Percentiles rank a stretch among this genome's conserved stretches.
These are phyloP conservation scores for Mythimna albipuncta DNA, from an alignment of 2,888 invertebrate species.

Conservation along the genomic window DNA sequence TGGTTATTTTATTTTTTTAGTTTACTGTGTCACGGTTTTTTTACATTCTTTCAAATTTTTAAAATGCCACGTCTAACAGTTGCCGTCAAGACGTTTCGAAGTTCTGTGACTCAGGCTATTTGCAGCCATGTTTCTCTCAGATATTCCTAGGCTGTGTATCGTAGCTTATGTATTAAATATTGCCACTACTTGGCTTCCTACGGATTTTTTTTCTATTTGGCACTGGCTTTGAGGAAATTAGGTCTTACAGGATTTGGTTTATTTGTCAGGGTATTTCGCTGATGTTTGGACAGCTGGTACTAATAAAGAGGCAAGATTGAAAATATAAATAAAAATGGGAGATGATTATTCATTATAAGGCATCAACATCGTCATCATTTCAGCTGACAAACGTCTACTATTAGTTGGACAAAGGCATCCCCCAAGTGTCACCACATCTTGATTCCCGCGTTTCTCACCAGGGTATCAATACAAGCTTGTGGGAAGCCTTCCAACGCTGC, in stretches of 20 bases:
- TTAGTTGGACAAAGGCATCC: too few relatives aligned
- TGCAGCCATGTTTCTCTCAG: slow-evolving; percentile 26
- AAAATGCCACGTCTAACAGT: background rate
- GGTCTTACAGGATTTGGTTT: slow-evolving; percentile 17
- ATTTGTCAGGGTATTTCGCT: slow-evolving; percentile 3
- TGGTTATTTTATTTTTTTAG: too few relatives aligned
- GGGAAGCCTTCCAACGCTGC: too few relatives aligned
- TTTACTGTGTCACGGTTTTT: too few relatives aligned
- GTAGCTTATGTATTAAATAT: slow-evolving; percentile 40
- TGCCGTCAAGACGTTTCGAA: background rate
- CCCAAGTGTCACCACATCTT: too few relatives aligned
- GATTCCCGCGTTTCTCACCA: too few relatives aligned
- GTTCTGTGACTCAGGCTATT: slow-evolving; percentile 17
- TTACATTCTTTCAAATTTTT: too few relatives aligned
- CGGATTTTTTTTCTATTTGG: slow-evolving; percentile 25
- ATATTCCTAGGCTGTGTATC: slow-evolving; percentile 31
- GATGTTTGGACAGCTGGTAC: background rate
- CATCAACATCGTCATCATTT: too few relatives aligned
- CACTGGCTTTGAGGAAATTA: slow-evolving; percentile 12
- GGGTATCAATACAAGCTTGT: too few relatives aligned
- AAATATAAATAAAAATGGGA: background rate
- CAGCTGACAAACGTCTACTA: too few relatives aligned
- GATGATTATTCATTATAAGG: background rate
- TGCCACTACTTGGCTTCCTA: slow-evolving; percentile 4
- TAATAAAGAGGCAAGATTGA: background rate